phyloP scores from a whole-genome alignment of 2,797 vertebrate species.

The Brachymystax lenok region DNA sequence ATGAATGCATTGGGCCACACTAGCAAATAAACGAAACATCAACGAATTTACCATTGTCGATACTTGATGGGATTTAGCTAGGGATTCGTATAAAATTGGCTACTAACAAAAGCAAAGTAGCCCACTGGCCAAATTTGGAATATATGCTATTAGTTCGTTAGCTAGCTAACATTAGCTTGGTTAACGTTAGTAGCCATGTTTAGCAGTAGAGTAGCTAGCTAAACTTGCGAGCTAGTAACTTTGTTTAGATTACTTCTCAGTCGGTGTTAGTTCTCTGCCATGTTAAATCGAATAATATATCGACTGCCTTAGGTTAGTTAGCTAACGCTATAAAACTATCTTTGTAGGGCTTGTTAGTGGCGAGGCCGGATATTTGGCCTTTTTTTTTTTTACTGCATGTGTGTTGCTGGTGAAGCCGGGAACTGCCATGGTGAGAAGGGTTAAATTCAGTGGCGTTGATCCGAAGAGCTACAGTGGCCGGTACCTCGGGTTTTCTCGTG shows the following conservation, averaged over 20 bases:
- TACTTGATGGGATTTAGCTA: neutral
- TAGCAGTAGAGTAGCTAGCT: neutral
- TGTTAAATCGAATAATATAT: neutral
- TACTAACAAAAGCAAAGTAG: neutral
- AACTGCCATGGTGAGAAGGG: neutral
- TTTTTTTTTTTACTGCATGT: constrained; percentile 41
- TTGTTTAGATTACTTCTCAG: neutral
- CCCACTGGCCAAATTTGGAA: neutral
- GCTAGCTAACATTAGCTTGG: neutral
- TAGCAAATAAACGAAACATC: neutral
- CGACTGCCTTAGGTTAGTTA: neutral
- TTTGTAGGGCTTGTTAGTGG: neutral
- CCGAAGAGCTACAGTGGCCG: no score
- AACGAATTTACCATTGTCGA: neutral
- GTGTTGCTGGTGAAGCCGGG: constrained; percentile 42
- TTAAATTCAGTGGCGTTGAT: no score
- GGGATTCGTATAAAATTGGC: neutral
- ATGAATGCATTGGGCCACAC: neutral
- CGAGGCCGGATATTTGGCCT: constrained; percentile 11
- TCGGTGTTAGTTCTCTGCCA: neutral
- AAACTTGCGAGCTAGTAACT: neutral
- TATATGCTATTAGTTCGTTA: neutral
- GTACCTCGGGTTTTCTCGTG: no score
- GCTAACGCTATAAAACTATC: neutral
- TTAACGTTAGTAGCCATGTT: neutral